These are phyloP conservation scores for Charina bottae DNA, from an alignment of 2,113 vertebrate genomes.

Conservation along the genomic window DNA sequence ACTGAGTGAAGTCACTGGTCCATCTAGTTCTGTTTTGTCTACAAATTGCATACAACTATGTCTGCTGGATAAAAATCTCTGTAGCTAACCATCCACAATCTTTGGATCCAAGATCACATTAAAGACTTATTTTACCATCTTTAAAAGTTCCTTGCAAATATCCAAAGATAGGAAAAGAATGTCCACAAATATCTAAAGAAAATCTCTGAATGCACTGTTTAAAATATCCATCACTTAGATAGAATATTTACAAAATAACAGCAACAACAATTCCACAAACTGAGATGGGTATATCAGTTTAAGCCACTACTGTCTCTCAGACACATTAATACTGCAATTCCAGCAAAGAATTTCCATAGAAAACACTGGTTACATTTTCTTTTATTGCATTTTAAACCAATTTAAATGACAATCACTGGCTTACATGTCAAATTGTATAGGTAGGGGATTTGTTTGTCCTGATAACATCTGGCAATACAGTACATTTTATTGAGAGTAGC, in stretches of 20 bases:
- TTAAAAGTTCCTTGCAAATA: conserved; percentile 31
- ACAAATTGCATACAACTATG: not conserved
- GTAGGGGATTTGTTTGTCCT: conserved; percentile 27
- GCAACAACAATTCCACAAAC: not conserved
- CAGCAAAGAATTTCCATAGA: not conserved
- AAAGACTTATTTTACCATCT: not conserved
- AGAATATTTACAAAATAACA: no score
- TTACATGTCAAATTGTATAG: conserved; percentile 40
- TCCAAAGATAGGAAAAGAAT: conserved; percentile 26
- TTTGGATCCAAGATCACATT: not conserved
- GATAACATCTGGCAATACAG: conserved; percentile 58
- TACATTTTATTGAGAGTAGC: conserved; percentile 60
- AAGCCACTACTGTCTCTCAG: not conserved
- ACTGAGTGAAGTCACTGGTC: not conserved
- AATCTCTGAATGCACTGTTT: not conserved
- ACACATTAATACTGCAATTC: not conserved
- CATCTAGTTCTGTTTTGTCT: not conserved
- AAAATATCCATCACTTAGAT: not conserved
- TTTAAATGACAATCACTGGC: conserved; percentile 48
- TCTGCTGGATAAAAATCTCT: not conserved
- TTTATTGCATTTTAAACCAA: conserved; percentile 45
- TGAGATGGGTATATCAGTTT: not conserved
- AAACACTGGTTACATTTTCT: conserved; percentile 36
- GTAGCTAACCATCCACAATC: not conserved
- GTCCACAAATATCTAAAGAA: conserved; percentile 2